phyloP scores from a whole-genome alignment of 2,888 invertebrate genomes.

The Lepidonotus clava region DNA sequence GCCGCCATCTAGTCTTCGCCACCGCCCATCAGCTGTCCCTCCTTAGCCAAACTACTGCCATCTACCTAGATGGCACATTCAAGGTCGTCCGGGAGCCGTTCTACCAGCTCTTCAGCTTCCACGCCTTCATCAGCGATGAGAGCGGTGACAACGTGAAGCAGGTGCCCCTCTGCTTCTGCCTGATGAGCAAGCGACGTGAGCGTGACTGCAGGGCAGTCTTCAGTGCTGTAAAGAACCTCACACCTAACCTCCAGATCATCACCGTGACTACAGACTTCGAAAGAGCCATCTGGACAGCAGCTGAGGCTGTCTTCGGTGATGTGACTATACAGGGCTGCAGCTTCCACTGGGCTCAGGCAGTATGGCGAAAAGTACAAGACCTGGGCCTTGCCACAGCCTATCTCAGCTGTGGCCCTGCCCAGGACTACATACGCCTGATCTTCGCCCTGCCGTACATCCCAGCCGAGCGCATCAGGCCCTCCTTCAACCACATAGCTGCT shows the following conservation, averaged over 20 bases:
- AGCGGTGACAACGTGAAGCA: not conserved
- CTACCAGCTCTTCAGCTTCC: not conserved
- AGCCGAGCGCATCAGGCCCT: not conserved
- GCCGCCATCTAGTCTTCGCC: not conserved
- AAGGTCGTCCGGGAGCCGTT: not conserved
- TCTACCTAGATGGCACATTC: not conserved
- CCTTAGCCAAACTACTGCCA: not conserved
- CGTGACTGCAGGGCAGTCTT: not conserved
- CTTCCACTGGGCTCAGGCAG: conserved; percentile 53
- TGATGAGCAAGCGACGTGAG: not conserved
- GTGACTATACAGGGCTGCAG: conserved; percentile 9
- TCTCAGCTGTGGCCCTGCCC: not conserved
- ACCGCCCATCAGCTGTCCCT: not conserved
- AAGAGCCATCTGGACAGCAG: not conserved
- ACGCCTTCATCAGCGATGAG: not conserved
- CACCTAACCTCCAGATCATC: not conserved
- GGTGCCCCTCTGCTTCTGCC: not conserved
- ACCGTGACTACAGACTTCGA: not conserved
- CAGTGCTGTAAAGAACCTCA: not conserved
- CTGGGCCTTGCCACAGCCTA: not conserved
- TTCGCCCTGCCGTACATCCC: not conserved
- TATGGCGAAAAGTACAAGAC: conserved; percentile 39
- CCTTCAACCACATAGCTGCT: not conserved
- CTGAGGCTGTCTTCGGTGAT: not conserved
- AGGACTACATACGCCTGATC: not conserved